These are phyloP conservation scores for Forbesichthys papilliferus DNA, from an alignment of 2,113 vertebrate genomes.

Conservation along the genomic window DNA sequence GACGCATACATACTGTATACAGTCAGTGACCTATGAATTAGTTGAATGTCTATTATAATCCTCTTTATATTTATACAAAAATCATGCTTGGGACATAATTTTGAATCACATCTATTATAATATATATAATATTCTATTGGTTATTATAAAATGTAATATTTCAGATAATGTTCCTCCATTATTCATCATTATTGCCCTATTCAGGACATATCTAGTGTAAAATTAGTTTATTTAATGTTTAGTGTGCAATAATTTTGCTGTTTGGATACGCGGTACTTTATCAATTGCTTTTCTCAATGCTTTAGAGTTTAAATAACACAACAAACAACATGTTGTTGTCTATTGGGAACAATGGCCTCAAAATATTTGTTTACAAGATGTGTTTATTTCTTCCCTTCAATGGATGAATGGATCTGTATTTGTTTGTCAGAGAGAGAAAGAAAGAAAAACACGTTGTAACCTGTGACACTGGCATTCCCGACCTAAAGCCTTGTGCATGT, in stretches of 20 bases:
- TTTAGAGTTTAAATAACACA: too few species aligned
- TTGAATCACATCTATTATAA: slow-evolving; percentile 35
- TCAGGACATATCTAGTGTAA: too few species aligned
- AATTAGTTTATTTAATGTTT: too few species aligned
- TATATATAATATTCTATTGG: slow-evolving; percentile 20
- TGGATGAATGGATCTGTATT: neutral
- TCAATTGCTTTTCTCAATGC: too few species aligned
- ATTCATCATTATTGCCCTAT: too few species aligned
- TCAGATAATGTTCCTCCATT: slow-evolving; percentile 8
- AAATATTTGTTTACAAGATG: neutral
- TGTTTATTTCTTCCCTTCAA: too few species aligned
- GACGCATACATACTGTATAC: neutral
- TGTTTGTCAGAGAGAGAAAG: neutral
- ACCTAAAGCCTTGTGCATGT: too few species aligned
- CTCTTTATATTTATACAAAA: slow-evolving; percentile 51
- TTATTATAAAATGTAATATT: slow-evolving; percentile 57
- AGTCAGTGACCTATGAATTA: slow-evolving; percentile 1
- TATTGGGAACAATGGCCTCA: neutral
- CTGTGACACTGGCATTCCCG: too few species aligned
- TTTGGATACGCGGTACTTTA: too few species aligned
- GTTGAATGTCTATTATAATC: slow-evolving; percentile 24
- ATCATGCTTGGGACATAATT: slow-evolving; percentile 54
- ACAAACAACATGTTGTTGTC: too few species aligned
- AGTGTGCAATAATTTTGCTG: too few species aligned
- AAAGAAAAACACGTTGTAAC: neutral